Evolutionary conservation across 1,140 invertebrate genomes (phyloP).

Genomic region (Apis cerana): DNA sequence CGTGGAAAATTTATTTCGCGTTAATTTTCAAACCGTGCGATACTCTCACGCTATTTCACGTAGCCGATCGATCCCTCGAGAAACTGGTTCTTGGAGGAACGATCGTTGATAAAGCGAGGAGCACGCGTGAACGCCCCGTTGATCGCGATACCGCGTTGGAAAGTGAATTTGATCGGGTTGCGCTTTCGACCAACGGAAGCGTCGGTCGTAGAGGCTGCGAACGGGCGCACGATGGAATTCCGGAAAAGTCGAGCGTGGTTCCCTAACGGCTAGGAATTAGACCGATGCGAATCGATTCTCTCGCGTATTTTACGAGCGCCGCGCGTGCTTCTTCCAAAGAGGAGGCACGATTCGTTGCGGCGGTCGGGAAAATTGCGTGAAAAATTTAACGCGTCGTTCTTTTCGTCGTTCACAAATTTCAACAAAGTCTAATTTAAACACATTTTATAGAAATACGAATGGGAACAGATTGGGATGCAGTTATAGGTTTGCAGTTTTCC

Average conservation of each 20-base stretch:
- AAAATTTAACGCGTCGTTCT: too few relatives aligned
- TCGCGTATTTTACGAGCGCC: neutral
- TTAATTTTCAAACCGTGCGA: too few relatives aligned
- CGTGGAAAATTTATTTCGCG: too few relatives aligned
- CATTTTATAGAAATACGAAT: too few relatives aligned
- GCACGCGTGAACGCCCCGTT: neutral
- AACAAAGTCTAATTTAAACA: too few relatives aligned
- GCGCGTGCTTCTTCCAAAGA: too few relatives aligned
- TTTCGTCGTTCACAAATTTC: too few relatives aligned
- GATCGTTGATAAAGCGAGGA: constrained; percentile 16
- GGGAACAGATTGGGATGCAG: too few relatives aligned
- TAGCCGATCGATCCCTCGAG: constrained; percentile 11
- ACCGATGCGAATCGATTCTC: neutral
- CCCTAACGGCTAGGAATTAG: neutral
- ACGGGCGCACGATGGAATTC: neutral
- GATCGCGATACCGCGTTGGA: constrained; percentile 36
- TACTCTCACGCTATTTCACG: neutral
- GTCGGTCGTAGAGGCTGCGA: neutral
- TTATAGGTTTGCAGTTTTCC: too few relatives aligned
- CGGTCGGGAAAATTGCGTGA: too few relatives aligned
- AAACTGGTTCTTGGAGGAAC: constrained; percentile 25
- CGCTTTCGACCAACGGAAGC: constrained; percentile 13
- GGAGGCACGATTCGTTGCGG: too few relatives aligned
- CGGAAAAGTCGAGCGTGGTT: neutral
- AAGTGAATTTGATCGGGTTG: constrained; percentile 38